Base-by-base conservation (phyloP, 2,113 vertebrate genomes). In the Semnopithecus entellus region DNA sequence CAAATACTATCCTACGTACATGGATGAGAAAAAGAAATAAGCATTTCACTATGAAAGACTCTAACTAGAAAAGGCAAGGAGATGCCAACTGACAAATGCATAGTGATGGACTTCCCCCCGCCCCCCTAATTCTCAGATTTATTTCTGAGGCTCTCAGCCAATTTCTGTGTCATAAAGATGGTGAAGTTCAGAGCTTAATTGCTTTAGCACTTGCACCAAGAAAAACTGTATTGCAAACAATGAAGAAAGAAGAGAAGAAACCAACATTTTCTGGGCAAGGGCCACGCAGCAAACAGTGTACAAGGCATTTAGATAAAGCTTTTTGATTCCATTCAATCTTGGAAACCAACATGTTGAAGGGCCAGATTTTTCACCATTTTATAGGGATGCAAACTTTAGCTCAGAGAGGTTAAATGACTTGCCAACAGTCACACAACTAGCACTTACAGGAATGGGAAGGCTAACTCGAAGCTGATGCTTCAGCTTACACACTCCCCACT, bases 11-110 rank as follows among this genome's bases (percentile, higher is more conserved):
- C 55, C 13, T 32, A 86, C 59, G 86, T 45, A 93, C 48, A 35
- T 1, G 45, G 32, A 55, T 73, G 79, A 64, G 38, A 22, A 5
- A 48, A 45, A 73, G 50, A 12, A 70, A 48, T 18, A 72, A 38
- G 27, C 43, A n/a, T 66, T 72, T 64, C 43, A 38, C 61, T 72
- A 66, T 20, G 50, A 90, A 96, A 97, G 70, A 48, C 40, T 85
- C 43, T 81, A 88, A 68, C 55, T 57, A 73, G 50, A 80, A 91
- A 91, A 93, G 66, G 30, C 11, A 95, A 64, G 94, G 27, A 84
- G 23, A 66, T 72, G 14, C 7, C 38, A 73, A 55, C 18, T 81
- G 94, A 94, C 48, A 88, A 88, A 86, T 32, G 38, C 23, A 30
- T 13, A 1, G 27, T 35, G 72, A 59, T 18, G 52, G 45, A 35